Conservation (phyloP, 2,113 vertebrate genomes). For the Meleagris gallopavo region DNA sequence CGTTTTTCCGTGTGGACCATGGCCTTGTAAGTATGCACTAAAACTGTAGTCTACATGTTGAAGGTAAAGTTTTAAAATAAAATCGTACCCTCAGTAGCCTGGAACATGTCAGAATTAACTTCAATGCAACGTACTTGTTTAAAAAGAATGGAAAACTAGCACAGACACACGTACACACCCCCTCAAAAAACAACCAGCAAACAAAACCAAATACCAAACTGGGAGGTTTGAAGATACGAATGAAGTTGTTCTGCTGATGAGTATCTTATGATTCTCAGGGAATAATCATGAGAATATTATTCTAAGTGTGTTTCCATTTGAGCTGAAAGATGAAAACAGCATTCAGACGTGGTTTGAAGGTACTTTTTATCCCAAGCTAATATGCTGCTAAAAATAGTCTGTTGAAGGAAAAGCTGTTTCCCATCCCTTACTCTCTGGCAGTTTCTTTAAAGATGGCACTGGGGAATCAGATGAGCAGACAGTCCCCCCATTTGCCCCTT, state of each 20-base stretch:
- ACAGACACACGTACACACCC: rapidly evolving
- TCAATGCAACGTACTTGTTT: background rate
- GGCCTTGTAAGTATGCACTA: constrained; percentile 89
- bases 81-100: background rate
- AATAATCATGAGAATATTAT: background rate
- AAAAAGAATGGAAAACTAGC: rapidly evolving
- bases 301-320: background rate
- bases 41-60: background rate
- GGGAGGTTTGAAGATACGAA: background rate
- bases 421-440: background rate
- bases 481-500: background rate
- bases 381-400: background rate
- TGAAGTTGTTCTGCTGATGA: background rate
- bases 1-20: constrained; percentile 97
- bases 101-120: background rate
- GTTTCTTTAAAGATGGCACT: background rate
- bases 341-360: background rate
- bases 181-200: background rate
- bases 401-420: background rate
- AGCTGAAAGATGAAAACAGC: background rate
- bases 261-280: background rate
- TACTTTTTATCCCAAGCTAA: background rate
- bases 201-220: background rate
- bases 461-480: background rate
- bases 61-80: background rate